phyloP scores from a whole-genome alignment of 2,113 vertebrate species.

The Mugil cephalus region DNA sequence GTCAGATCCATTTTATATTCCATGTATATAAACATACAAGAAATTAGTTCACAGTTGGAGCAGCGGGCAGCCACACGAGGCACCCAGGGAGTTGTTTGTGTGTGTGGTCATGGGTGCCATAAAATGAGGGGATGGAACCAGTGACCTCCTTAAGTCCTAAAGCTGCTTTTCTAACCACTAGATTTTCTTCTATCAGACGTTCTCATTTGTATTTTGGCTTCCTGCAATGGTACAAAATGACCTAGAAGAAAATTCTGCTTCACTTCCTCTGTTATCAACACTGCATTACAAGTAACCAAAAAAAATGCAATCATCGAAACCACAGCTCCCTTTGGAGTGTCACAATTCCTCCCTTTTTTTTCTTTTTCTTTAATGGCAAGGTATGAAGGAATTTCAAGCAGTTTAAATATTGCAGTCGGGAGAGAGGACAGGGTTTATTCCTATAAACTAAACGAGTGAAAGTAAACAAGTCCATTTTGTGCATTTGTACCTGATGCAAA shows the following conservation, averaged over 20 bases:
- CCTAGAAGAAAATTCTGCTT: not conserved
- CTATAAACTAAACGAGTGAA: constrained; percentile 39
- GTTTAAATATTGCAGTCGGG: constrained; percentile 11
- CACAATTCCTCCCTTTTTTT: not conserved
- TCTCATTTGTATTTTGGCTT: constrained; percentile 11
- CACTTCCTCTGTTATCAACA: constrained; percentile 23
- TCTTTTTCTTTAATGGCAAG: not conserved
- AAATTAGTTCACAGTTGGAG: too few species aligned
- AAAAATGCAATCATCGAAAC: constrained; percentile 20
- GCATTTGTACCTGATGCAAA: constrained; percentile 43
- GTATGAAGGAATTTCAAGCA: not conserved
- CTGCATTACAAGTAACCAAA: constrained; percentile 17
- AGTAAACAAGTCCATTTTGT: constrained; percentile 13
- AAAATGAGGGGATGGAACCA: too few species aligned
- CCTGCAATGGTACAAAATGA: not conserved
- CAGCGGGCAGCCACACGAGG: too few species aligned
- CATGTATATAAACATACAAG: too few species aligned
- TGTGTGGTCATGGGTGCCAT: too few species aligned
- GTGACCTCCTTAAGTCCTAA: too few species aligned
- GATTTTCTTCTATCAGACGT: not conserved
- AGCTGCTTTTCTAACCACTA: not conserved
- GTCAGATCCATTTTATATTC: too few species aligned
- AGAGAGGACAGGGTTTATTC: constrained; percentile 9
- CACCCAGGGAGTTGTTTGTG: too few species aligned
- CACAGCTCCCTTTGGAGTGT: not conserved